Evolutionary conservation across 2,797 vertebrate genomes (phyloP).

Genomic region (Botia kubotai): DNA sequence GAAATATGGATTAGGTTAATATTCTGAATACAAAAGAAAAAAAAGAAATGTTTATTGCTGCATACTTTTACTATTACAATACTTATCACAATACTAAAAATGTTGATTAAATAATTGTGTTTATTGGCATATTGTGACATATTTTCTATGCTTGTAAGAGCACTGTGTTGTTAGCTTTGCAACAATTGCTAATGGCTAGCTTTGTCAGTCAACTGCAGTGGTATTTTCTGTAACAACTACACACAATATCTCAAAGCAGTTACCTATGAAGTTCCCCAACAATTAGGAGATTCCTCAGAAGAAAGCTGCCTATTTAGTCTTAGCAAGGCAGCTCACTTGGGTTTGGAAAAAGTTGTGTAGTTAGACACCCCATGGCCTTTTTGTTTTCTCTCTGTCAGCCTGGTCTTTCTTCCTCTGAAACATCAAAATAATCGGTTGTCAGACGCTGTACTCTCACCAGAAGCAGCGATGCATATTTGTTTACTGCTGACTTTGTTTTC

Average conservation of each 20-base stretch:
- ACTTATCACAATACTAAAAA: not conserved
- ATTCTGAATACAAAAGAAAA: not conserved
- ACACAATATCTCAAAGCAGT: no score
- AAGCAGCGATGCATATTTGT: conserved; percentile 32
- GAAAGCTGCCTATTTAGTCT: conserved; percentile 17
- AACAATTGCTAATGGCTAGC: not conserved
- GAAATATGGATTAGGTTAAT: not conserved
- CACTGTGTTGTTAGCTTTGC: not conserved
- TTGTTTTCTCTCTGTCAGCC: conserved; percentile 1
- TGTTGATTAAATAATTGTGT: not conserved
- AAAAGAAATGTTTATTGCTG: no score
- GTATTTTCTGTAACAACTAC: no score
- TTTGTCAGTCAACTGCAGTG: not conserved
- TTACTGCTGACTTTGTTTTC: conserved; percentile 45
- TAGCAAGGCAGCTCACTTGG: conserved; percentile 8
- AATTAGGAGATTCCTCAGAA: no score
- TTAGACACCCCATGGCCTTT: conserved; percentile 39
- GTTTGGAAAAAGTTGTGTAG: conserved; percentile 14
- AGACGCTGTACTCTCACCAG: conserved; percentile 54
- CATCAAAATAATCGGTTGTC: conserved; percentile 51
- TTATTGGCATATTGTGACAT: not conserved
- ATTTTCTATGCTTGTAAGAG: not conserved
- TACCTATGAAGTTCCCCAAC: no score
- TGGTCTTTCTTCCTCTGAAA: conserved; percentile 42
- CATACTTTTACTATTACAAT: no score